phyloP scores from a whole-genome alignment of 2,113 vertebrate species.

The Heliornis fulica region DNA sequence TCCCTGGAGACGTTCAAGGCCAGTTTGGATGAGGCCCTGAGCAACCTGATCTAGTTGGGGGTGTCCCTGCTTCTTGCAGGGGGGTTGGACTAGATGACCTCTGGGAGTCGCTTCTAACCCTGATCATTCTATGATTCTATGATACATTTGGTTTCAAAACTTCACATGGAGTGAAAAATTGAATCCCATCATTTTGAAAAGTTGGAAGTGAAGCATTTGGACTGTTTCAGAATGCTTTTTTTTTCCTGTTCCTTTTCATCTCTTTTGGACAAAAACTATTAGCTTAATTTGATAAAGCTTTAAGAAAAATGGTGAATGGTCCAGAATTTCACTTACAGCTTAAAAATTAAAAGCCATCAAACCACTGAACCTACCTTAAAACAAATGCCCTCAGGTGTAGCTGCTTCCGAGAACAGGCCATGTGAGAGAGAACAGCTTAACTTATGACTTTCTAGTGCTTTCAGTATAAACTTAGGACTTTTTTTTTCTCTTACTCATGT shows the following conservation, averaged over 20 bases:
- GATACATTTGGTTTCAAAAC: background rate
- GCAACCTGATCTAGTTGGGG: no score
- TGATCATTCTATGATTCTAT: no score
- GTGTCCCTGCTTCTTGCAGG: no score
- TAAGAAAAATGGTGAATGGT: background rate
- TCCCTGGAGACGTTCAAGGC: no score
- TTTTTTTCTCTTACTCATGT: background rate
- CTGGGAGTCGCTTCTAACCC: no score
- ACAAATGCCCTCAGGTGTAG: background rate
- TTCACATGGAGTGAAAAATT: background rate
- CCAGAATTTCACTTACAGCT: background rate
- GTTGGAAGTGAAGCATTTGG: background rate
- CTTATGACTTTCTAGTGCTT: background rate
- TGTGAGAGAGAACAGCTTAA: background rate
- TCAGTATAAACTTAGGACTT: background rate
- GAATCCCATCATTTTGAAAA: background rate
- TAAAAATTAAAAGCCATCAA: background rate
- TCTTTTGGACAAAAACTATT: background rate
- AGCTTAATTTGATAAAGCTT: background rate
- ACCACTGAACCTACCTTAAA: background rate
- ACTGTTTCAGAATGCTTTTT: slow-evolving; percentile 6
- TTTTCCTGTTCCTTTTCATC: background rate
- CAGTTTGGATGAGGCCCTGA: no score
- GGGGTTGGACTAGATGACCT: no score
- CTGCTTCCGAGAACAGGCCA: background rate